Evolutionary conservation across 1,140 invertebrate species (phyloP).

Genomic region (Hylyphantes graminicola): DNA sequence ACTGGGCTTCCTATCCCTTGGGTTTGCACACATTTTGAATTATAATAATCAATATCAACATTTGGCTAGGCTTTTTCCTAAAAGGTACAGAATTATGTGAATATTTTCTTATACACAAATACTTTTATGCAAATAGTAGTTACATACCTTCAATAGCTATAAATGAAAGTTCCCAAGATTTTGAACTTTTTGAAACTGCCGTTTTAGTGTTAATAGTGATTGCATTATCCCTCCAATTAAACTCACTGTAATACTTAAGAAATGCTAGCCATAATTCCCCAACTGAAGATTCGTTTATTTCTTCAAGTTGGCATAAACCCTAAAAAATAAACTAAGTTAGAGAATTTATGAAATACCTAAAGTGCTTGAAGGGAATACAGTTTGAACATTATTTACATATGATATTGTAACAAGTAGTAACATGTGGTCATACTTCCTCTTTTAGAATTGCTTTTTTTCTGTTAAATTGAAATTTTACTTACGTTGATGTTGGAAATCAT

Average conservation of each 20-base stretch:
- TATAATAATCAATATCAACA: too few relatives aligned
- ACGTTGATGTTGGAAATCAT: too few relatives aligned
- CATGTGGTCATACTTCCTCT: too few relatives aligned
- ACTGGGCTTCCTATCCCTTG: too few relatives aligned
- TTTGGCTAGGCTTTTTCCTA: too few relatives aligned
- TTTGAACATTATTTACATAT: too few relatives aligned
- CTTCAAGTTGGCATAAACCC: neutral
- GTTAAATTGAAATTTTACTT: too few relatives aligned
- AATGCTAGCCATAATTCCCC: conserved; percentile 72
- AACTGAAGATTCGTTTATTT: conserved; percentile 68
- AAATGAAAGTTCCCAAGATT: conserved; percentile 72
- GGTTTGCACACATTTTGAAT: too few relatives aligned
- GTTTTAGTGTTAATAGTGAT: conserved; percentile 70
- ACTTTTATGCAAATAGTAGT: neutral
- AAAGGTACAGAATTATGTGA: neutral
- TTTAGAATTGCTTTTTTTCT: too few relatives aligned
- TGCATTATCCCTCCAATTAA: conserved; percentile 71
- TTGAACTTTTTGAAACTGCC: conserved; percentile 71
- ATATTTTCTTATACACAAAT: neutral
- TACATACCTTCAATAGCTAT: conserved; percentile 73
- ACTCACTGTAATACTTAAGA: conserved; percentile 72
- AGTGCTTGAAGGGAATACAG: too few relatives aligned
- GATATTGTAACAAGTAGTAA: too few relatives aligned
- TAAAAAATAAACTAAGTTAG: neutral
- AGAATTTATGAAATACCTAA: too few relatives aligned